Evolutionary conservation across 2,113 vertebrate genomes (phyloP), one percentile per base, ranked within the genome.

Genomic region (Catharus minimus): DNA sequence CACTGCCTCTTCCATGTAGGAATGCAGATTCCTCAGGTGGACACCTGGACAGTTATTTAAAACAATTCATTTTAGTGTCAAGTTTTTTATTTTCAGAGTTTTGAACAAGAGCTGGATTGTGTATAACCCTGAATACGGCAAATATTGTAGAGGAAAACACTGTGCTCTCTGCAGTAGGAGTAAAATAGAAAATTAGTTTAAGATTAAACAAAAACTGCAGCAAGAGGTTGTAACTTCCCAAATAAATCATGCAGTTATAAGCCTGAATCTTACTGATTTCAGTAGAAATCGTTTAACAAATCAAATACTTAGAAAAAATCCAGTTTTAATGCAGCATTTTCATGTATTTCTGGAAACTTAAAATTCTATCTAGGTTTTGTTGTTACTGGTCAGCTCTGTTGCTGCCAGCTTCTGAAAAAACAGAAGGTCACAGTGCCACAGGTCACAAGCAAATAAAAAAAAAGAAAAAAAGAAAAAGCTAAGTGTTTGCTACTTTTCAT

Each of bases 11-110:
- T 94, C 69, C 32, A 57, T 9, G 65, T 94, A 92, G 3, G 94
- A 55, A 36, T 97, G 98, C 68, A 97, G 64, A 28, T 97, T 98
- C 46, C 26, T 67, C 74, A 98, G 8, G 15, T 97, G 97, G 72
- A 97, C 96, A 7, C 94, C 97, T 97, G 21, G 72, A 64, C 18
- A 22, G 13, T 32, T 17, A 19, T 33, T 57, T 39, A 75, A 64
- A 82, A 17, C 12, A 60, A 27, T 4, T 15, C 3, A 4, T 28
- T 60, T 74, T 19, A 68, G 33, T 4, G 15, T 38, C 28, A 56
- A 39, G 13, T 30, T 9, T 43, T 80, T 75, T 10, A 27, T 76
- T 69, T 77, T 15, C 52, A 38, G 5, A 0, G 3, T 50, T 82
- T 49, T 76, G 82, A 52, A 33, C 15, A 75, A 20, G 55, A 67